A percentile compares a stretch with the other conserved stretches of the same genome.
phyloP scores from a whole-genome alignment of 2,888 invertebrate genomes.

The Cyaniris semiargus region DNA sequence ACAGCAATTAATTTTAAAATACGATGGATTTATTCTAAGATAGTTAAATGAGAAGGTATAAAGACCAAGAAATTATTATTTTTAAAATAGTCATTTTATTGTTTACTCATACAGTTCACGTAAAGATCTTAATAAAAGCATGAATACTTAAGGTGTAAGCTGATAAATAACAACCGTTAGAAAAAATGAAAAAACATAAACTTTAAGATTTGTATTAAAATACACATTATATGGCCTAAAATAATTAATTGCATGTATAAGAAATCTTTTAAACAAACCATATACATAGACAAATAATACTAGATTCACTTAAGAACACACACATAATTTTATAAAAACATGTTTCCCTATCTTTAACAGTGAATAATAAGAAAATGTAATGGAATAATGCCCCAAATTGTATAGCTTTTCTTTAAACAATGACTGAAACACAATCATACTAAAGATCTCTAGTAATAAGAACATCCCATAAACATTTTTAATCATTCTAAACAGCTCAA shows the following conservation, averaged over 20 bases:
- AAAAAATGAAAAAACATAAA: background rate
- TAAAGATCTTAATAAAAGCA: conserved; percentile 30
- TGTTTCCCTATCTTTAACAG: background rate
- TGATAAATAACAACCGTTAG: conserved; percentile 19
- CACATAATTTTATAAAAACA: conserved; percentile 5
- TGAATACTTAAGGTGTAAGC: conserved; percentile 33
- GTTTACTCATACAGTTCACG: conserved; percentile 60
- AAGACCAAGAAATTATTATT: background rate
- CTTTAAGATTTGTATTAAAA: conserved; percentile 3
- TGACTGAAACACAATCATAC: background rate
- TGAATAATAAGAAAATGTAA: background rate
- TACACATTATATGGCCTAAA: background rate
- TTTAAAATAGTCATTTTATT: conserved; percentile 59
- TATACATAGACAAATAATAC: conserved; percentile 5
- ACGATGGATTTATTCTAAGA: background rate
- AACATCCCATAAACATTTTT: background rate
- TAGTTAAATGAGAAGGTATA: background rate
- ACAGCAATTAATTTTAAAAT: conserved; percentile 67
- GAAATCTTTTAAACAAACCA: conserved; percentile 1
- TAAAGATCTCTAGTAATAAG: background rate
- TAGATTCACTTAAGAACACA: background rate
- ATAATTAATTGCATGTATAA: conserved; percentile 1
- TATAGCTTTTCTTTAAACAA: background rate
- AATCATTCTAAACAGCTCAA: conserved; percentile 3
- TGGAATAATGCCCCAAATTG: background rate